Conservation (phyloP, 2,888 invertebrate species). For the Zootermopsis nevadensis region DNA sequence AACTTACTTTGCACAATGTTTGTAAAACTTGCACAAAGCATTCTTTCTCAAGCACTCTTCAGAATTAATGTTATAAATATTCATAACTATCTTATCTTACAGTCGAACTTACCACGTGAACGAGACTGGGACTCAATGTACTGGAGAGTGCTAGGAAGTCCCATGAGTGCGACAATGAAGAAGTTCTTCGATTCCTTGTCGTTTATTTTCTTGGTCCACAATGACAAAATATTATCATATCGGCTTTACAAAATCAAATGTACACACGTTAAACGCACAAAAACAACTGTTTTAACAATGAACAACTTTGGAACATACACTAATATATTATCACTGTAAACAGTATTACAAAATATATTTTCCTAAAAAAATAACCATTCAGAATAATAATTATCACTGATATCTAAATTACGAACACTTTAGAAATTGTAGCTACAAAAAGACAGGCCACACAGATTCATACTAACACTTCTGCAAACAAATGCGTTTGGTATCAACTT, state of each 20-base stretch:
- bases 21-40: too few species aligned
- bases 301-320: not conserved
- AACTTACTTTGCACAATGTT: too few species aligned
- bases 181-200: not conserved
- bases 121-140: conserved; percentile 9
- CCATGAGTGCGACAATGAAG: conserved; percentile 1
- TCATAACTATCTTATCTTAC: too few species aligned
- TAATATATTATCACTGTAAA: too few species aligned
- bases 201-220: not conserved
- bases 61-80: too few species aligned
- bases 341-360: too few species aligned
- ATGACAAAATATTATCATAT: not conserved
- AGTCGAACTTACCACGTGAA: not conserved
- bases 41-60: too few species aligned
- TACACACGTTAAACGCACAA: not conserved
- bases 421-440: not conserved
- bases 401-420: not conserved
- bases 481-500: not conserved
- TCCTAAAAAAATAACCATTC: too few species aligned
- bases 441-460: not conserved
- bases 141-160: conserved; percentile 7
- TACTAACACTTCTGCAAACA: not conserved
- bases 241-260: too few species aligned
- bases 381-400: not conserved
- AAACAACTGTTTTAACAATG: not conserved